A percentile compares a stretch with the other conserved stretches of the same genome.
Evolutionary conservation across 2,797 vertebrate genomes (phyloP).

Genomic region (Carcharodon carcharias): DNA sequence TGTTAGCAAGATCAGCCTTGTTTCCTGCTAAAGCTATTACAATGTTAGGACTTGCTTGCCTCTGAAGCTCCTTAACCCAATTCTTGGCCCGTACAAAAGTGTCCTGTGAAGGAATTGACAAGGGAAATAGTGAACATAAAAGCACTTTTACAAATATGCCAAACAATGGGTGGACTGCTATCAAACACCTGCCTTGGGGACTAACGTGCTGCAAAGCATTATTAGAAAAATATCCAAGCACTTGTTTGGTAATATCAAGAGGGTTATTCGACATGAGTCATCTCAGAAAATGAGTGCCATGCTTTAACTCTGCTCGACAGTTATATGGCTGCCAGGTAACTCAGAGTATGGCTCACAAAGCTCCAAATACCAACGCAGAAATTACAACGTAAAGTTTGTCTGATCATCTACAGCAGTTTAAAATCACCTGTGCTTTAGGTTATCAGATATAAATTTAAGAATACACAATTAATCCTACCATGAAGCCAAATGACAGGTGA

Average conservation of each 20-base stretch:
- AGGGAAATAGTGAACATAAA: neutral
- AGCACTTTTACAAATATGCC: neutral
- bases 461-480: neutral
- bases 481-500: neutral
- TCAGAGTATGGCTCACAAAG: neutral
- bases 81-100: constrained; percentile 98
- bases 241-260: neutral
- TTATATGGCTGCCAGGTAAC: neutral
- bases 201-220: neutral
- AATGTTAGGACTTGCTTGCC: constrained; percentile 98
- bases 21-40: constrained; percentile 99
- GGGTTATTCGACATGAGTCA: neutral
- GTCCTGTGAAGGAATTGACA: constrained; percentile 66
- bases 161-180: neutral
- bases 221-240: neutral
- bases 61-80: constrained; percentile 99
- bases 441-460: neutral
- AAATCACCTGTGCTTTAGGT: neutral
- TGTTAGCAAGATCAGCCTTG: constrained; percentile 93
- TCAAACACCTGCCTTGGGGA: neutral
- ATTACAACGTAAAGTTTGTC: neutral
- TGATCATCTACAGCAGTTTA: neutral
- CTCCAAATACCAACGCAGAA: neutral
- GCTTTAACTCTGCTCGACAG: neutral
- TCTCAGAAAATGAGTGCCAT: neutral